Conservation (phyloP, 2,888 invertebrate genomes). For the Schrankia costaestrigalis region DNA sequence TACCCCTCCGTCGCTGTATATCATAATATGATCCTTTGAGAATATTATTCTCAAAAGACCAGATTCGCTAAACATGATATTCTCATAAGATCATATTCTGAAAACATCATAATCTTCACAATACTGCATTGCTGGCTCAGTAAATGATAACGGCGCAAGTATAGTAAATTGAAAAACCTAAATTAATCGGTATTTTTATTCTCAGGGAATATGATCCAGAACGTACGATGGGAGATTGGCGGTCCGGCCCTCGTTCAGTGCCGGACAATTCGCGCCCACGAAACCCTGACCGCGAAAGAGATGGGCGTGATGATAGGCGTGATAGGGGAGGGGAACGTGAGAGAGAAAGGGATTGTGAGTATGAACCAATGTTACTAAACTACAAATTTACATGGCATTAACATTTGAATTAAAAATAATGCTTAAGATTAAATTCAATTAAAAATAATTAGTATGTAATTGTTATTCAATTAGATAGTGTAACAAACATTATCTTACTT, state of each 20-base stretch:
- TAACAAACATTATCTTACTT: too few species aligned
- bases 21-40: too few species aligned
- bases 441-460: background rate
- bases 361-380: background rate
- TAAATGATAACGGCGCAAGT: too few species aligned
- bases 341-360: conserved; percentile 53
- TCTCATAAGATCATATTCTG: too few species aligned
- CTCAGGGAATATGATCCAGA: conserved; percentile 82
- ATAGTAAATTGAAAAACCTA: background rate
- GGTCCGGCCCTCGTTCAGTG: conserved; percentile 83
- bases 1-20: too few species aligned
- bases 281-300: conserved; percentile 61
- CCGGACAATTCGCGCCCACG: conserved; percentile 50
- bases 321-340: conserved; percentile 63
- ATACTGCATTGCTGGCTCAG: too few species aligned
- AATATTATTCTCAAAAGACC: too few species aligned
- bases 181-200: background rate
- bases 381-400: background rate
- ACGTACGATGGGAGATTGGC: conserved; percentile 88
- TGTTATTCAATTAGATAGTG: background rate
- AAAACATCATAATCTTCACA: too few species aligned
- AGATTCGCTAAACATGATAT: too few species aligned
- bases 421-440: background rate
- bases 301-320: too few species aligned
- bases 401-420: background rate